Evolutionary conservation across 2,888 invertebrate species (phyloP).

Genomic region (Chesias legatella): DNA sequence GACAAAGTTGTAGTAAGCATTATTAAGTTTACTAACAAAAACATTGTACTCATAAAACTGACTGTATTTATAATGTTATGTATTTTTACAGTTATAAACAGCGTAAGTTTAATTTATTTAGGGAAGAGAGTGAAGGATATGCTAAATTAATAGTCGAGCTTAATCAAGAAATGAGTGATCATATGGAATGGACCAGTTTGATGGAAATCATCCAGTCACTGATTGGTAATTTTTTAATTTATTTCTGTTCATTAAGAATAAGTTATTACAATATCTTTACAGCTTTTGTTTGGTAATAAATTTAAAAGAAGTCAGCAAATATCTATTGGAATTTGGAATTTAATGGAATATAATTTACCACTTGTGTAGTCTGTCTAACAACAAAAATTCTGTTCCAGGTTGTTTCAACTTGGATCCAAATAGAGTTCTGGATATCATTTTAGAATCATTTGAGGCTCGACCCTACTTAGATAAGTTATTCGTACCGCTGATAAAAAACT

Average conservation of each 20-base stretch:
- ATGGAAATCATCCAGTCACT: conserved; percentile 95
- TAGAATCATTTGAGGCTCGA: conserved; percentile 97
- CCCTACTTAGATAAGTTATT: conserved; percentile 89
- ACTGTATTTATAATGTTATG: neutral
- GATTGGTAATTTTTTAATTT: conserved; percentile 92
- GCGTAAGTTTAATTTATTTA: conserved; percentile 98
- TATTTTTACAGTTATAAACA: conserved; percentile 94
- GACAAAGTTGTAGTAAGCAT: conserved; percentile 97
- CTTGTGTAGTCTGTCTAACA: too few relatives aligned
- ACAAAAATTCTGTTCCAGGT: conserved; percentile 82
- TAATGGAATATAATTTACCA: too few relatives aligned
- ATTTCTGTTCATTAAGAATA: too few relatives aligned
- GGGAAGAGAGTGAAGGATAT: conserved; percentile 99
- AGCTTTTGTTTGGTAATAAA: too few relatives aligned
- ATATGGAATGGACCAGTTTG: conserved; percentile 83
- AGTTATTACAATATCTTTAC: too few relatives aligned
- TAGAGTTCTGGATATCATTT: conserved; percentile 95
- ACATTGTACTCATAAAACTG: conserved; percentile 1
- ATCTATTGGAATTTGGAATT: too few relatives aligned
- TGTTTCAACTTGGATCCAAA: conserved; percentile 99
- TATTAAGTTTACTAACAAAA: neutral
- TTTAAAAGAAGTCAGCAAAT: too few relatives aligned
- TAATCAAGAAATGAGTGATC: conserved; percentile 88
- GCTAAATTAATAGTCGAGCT: conserved; percentile 97
- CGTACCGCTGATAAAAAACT: conserved; percentile 89